Base-by-base conservation (phyloP, 2,797 vertebrate species). In the Sebastiscus albofasciatus region DNA sequence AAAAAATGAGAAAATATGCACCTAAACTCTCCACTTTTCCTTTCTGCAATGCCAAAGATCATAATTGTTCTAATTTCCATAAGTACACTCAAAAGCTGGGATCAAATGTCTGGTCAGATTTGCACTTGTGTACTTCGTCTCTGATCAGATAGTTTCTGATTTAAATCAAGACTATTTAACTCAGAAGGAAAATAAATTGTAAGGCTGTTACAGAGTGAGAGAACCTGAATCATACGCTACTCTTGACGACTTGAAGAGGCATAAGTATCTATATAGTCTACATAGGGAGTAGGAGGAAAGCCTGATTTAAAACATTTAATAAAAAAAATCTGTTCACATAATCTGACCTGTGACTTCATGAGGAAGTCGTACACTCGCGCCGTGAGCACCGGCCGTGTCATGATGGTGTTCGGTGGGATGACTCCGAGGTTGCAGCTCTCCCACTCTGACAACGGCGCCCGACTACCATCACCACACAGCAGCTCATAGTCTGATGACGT, bases 361-460 rank as follows among this genome's bases (percentile, higher is more conserved):
- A 98, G 94, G 79, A 98, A 97, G 82, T 97, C 94, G 4, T 96
- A 94, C 77, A 98, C 96, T 75, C 96, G 96, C 1, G 95, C 89
- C 6, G 96, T 95, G 60, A 97, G 93, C 59, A 98, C 96, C 0
- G 97, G 97, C 12, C 97, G 92, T 0, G 97, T 97, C 97, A 98
- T 97, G 80, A 98, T 84, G 2, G 94, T 79, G 79, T 95, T 97
- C 2, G 97, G 97, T 2, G 97, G 97, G 56, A 98, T 60, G 3
- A 80, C 71, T 31, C 97, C 97, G 1, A 98, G 93, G 81, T 98
- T 96, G 81, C 97, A 98, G 68, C 75, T 94, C 42, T 94, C 91
- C 97, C 97, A 98, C 13, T 97, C 96, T 0, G 96, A 95, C 79
- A 98, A 66, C 2, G 96, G 86, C 0, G 95, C 95, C 1, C 96